Evolutionary conservation across 2,888 invertebrate genomes (phyloP), one percentile per base, ranked within the genome.

Genomic region (Drosophila picticornis): DNA sequence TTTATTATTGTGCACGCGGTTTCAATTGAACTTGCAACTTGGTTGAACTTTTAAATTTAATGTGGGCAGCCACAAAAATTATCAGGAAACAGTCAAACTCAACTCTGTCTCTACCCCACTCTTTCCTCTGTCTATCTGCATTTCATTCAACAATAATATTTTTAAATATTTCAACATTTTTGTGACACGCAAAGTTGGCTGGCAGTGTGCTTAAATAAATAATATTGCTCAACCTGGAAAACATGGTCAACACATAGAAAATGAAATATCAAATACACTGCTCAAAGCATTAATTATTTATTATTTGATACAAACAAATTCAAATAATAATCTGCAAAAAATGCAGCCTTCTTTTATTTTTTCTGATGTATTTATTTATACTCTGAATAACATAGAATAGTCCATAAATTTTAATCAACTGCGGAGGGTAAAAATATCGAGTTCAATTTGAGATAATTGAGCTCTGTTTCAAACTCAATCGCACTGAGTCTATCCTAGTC

Each of bases 181-280:
- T 81, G 62, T 70, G 81, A 77, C 81, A 81, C 80, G 84, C 80
- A 81, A 84, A 72, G 63, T 69, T 83, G 72, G 57, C 64, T 69
- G 68, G 64, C 66, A 53, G n/a, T 63, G 62, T 48, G 34, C 59
- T 40, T 80, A 61, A 80, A 80, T 80, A 80, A 80, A 76, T 80
- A 72, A 80, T 80, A 38, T 40, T 65, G 46, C 43, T 52, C 78
- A 68, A 36, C 57, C 63, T 60, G 32, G 51, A 61, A 60, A 81
- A 62, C 36, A 75, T 62, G 57, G 46, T 61, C 51, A 51, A n/a
- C 67, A 56, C 73, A 78, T 73, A 78, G 79, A 69, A 73, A 78
- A 81, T 62, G 58, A 64, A 78, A 77, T 64, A 78, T 51, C 68
- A 79, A 68, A 78, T 22, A 64, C 67, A 81, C 65, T 52, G 19